phyloP scores from a whole-genome alignment of 2,797 vertebrate species.

The Linurgus olivaceus region DNA sequence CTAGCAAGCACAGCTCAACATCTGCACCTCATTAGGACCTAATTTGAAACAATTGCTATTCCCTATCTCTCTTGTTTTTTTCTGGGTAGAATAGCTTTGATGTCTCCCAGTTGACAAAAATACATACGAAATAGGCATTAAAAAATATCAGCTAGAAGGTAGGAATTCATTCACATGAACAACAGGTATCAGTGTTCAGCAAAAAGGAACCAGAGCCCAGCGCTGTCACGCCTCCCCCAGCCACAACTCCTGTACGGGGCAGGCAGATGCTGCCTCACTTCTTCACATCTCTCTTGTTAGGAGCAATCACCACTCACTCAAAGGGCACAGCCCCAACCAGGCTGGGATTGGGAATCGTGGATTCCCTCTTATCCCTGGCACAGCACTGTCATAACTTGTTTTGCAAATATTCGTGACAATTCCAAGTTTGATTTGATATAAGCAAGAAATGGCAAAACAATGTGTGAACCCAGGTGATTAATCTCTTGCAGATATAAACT shows the following conservation, averaged over 20 bases:
- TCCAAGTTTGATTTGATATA: not conserved
- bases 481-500: not conserved
- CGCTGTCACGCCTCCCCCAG: not conserved
- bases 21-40: constrained; percentile 62
- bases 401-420: not conserved
- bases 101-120: constrained; percentile 41
- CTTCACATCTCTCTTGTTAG: not conserved
- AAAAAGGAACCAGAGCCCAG: not conserved
- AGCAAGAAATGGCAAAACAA: not conserved
- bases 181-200: not conserved
- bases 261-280: not conserved
- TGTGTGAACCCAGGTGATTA: not conserved
- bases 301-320: not conserved
- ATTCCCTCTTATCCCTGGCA: not conserved
- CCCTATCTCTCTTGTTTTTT: constrained; percentile 52
- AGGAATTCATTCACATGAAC: not conserved
- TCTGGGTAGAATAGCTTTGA: constrained; percentile 56
- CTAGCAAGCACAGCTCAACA: constrained; percentile 25
- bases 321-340: not conserved
- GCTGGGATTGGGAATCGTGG: rapidly evolving
- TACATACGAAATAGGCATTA: not conserved
- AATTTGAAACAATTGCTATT: constrained; percentile 69
- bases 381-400: not conserved
- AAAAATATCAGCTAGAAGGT: not conserved
- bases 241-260: not conserved